Evolutionary conservation across 2,888 invertebrate species (phyloP), one percentile per base, ranked within the genome.

Genomic region (Imbricaverruca yamaguchii): DNA sequence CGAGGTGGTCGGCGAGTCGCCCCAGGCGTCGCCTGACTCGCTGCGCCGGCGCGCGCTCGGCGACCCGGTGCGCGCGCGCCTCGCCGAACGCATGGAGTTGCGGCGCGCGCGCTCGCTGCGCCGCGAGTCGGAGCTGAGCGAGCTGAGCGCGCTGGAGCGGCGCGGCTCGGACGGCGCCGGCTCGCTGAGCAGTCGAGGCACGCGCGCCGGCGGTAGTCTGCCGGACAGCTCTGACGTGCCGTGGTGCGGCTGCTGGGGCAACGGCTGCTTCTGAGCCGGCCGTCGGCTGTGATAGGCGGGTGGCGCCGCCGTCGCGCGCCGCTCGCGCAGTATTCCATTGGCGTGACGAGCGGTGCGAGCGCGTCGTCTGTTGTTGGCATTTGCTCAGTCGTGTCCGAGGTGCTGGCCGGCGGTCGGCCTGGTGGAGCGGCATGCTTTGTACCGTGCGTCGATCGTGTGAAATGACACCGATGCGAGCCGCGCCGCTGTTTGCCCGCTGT

Each of bases 161-260:
- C n/a, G 77, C 69, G 59, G 80, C 82, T 83, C 80, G 67, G 80
- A 80, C 21, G 65, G 78, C 80, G 59, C 81, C 59, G 25, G 83
- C 82, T 80, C 80, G 80, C 80, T 82, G 85, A 92, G 92, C 82
- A 91, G 91, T 81, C 90, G 91, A 77, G 92, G 92, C 55, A 84
- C 84, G 67, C 81, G 81, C 55, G 82, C 83, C 59, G 83, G 82
- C 78, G 82, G 83, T 81, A 82, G 82, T 61, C 82, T 82, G 56
- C 83, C 83, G 53, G 82, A 83, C 69, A 82, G 83, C 56, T 84
- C 84, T 65, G 85, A 85, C 78, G 83, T 94, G 84, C 94, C 93
- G 0, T 94, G 94, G 93, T 94, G 93, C 85, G 93, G 93, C 0
- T 94, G 94, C 84, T 94, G 93, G 93, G 93, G 94, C 0, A 93